Conservation (phyloP, 2,113 vertebrate species). For the Zosterops lateralis region DNA sequence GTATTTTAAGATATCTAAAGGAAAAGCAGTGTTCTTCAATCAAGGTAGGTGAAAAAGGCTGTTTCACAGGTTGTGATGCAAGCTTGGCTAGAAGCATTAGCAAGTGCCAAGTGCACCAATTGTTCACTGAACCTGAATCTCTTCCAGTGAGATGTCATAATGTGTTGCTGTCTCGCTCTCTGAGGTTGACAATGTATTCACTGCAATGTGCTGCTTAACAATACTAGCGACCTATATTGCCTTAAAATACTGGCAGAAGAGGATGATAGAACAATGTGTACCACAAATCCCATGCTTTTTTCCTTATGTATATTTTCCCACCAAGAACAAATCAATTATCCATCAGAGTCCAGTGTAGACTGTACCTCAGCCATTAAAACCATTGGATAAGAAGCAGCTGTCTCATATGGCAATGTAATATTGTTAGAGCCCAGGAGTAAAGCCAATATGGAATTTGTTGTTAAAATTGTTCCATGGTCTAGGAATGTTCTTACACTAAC, state of each 20-base stretch:
- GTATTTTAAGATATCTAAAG: neutral
- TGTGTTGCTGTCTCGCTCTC: neutral
- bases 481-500: neutral
- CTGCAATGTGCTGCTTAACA: neutral
- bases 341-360: neutral
- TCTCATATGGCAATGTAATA: neutral
- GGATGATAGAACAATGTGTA: neutral
- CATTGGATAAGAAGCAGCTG: neutral
- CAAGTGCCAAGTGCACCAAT: neutral
- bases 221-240: neutral
- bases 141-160: neutral
- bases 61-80: neutral
- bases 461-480: neutral
- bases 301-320: neutral
- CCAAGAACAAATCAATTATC: neutral
- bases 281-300: neutral
- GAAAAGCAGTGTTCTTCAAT: neutral
- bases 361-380: neutral
- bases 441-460: neutral
- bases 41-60: neutral
- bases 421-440: neutral
- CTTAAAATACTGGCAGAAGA: neutral
- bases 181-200: neutral
- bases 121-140: neutral
- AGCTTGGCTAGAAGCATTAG: neutral